These are phyloP conservation scores for Stichopus chloronotus DNA, from an alignment of 35 echinoderm and acorn worm species.

Conservation along the genomic window DNA sequence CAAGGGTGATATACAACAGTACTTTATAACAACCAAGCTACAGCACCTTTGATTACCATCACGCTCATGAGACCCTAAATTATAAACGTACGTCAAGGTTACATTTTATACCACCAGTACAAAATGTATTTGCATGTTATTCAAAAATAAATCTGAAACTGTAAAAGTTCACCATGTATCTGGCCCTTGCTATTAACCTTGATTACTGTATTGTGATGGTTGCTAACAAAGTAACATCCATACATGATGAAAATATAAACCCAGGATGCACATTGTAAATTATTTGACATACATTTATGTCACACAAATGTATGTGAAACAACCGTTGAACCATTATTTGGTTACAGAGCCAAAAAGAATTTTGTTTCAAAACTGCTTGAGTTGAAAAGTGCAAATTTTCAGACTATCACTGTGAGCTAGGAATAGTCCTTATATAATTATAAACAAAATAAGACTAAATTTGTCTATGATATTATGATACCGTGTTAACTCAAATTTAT, in stretches of 20 bases:
- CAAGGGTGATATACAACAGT: constrained; percentile 5
- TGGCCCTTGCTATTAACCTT: background rate
- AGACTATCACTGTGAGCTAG: background rate
- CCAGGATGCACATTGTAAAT: constrained; percentile 2
- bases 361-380: constrained; percentile 6
- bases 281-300: constrained; percentile 18
- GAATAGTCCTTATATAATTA: background rate
- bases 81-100: background rate
- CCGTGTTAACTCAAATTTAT: background rate
- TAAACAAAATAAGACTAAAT: constrained; percentile 6
- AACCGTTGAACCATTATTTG: constrained; percentile 1
- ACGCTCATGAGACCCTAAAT: constrained; percentile 8
- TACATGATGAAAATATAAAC: constrained; percentile 9
- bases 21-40: constrained; percentile 19
- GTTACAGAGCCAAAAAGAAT: constrained; percentile 13
- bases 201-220: background rate
- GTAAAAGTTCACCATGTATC: background rate
- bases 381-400: background rate
- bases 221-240: constrained; percentile 21
- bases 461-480: background rate
- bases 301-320: constrained; percentile 10
- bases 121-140: background rate
- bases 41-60: constrained; percentile 9
- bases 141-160: background rate
- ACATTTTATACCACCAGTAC: background rate